Evolutionary conservation across 1,140 invertebrate species (phyloP).

Genomic region (Drosophila kurseongensis): DNA sequence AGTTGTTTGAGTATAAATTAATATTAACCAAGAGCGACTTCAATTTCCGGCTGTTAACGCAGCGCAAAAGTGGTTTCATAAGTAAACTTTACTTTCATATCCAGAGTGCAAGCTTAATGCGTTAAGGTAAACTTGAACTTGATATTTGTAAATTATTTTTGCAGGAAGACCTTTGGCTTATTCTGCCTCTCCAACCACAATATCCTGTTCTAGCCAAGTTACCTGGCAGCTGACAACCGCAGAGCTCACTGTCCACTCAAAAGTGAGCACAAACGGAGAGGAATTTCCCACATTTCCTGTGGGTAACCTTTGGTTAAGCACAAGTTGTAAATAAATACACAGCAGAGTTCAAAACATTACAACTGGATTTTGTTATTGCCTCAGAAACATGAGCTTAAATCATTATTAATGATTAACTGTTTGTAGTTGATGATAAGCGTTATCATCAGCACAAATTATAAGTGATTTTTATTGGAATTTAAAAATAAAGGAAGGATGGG

Average conservation of each 20-base stretch:
- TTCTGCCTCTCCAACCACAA: constrained; percentile 14
- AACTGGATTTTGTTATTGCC: not conserved
- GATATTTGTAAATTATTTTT: not conserved
- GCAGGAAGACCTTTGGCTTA: constrained; percentile 15
- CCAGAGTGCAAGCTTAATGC: not conserved
- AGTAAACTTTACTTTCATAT: not conserved
- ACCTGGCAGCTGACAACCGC: constrained; percentile 32
- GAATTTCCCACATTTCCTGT: not conserved
- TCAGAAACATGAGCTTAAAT: too few species aligned
- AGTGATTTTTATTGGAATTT: too few species aligned
- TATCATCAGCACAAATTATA: too few species aligned
- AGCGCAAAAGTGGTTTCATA: not conserved
- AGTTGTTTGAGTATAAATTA: not conserved
- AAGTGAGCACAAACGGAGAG: constrained; percentile 4
- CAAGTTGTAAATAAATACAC: not conserved
- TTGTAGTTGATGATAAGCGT: too few species aligned
- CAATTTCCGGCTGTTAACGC: constrained; percentile 2
- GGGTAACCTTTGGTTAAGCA: constrained; percentile 8
- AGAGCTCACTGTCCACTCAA: constrained; percentile 18
- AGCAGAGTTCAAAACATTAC: not conserved
- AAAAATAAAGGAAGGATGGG: too few species aligned
- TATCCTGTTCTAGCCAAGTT: constrained; percentile 16
- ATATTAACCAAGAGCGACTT: not conserved
- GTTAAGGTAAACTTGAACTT: constrained; percentile 2
- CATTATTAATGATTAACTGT: too few species aligned